phyloP scores from a whole-genome alignment of 1,140 invertebrate genomes.

The Polyergus mexicanus region DNA sequence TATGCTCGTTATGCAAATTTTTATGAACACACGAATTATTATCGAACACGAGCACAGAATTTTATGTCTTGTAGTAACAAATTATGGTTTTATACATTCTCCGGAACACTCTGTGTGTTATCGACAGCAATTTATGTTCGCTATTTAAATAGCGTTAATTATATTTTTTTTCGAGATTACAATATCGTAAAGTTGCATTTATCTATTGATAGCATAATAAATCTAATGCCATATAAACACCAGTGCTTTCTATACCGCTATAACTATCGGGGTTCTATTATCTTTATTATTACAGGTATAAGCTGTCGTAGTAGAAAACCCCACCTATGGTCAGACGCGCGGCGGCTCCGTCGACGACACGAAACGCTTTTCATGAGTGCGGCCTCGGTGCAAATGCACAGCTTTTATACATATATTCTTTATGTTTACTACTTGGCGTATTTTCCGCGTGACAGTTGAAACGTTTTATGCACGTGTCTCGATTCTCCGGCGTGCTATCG shows the following conservation, averaged over 20 bases:
- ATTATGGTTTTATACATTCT: neutral
- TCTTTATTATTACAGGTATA: neutral
- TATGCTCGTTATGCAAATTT: neutral
- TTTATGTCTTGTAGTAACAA: neutral
- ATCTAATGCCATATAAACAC: neutral
- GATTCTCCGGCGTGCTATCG: slow-evolving; percentile 63
- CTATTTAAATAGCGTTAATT: neutral
- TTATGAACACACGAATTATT: neutral
- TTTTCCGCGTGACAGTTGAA: slow-evolving; percentile 57
- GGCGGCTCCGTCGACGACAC: neutral
- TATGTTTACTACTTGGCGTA: slow-evolving; percentile 24
- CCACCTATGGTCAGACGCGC: slow-evolving; percentile 17
- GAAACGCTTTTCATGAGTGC: slow-evolving; percentile 14
- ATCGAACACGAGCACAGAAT: neutral
- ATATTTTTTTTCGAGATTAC: neutral
- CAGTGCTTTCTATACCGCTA: neutral
- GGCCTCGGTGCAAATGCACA: neutral
- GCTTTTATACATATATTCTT: slow-evolving; percentile 21
- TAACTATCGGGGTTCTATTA: neutral
- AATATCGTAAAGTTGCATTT: neutral
- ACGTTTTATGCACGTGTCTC: slow-evolving; percentile 47
- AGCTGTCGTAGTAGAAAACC: slow-evolving; percentile 26
- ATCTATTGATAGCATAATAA: neutral
- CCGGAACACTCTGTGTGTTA: neutral
- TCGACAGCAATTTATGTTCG: neutral